Base-by-base conservation (phyloP, 2,797 vertebrate species). In the Pseudochirops corinnae region DNA sequence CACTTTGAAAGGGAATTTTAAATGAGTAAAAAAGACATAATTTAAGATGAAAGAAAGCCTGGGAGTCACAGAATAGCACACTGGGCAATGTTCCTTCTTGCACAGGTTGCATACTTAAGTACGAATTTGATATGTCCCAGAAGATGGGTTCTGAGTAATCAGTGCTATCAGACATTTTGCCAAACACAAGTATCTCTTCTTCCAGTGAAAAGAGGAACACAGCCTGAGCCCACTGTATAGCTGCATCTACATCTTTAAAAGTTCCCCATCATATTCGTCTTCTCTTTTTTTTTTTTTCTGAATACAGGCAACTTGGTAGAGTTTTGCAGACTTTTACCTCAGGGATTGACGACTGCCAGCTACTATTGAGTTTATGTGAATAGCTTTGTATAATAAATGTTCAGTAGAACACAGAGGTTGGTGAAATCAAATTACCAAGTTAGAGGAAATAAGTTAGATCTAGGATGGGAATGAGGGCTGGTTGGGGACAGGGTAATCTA, bases 11-110 rank as follows among this genome's bases (percentile, higher is more conserved):
- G 90, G 57, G 90, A 97, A 96, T 97, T 95, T 96, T 96, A 95
- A 94, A 97, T 91, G 56, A 97, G 94, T 90, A 95, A 95, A 94
- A 95, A 94, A 60, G 93, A 1, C 90, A 93, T 46, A 92, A 94
- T 92, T 97, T 96, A 91, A 96, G 56, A 97, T 94, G 90, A 97
- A 96, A 96, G 96, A 93, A 91, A 93, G 93, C 26, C 56, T n/a
- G 74, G 21, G 39, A 82, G 74, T 46, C 39, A 46, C 93, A 94
- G 74, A 90, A 55, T 6, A 93, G 58, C 28, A 92, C 5, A 52
- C 46, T 57, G 57, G n/a, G 52, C 91, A 67, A 93, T 74, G 93
- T 94, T 96, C 91, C 1, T 62, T 91, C 94, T 62, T 94, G 55
- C 74, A 92, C 92, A 92, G 91, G 62, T 74, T 94, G 92, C 57